These are phyloP conservation scores for Botrylloides violaceus DNA, from an alignment of 23 tunicate genomes.

Conservation along the genomic window DNA sequence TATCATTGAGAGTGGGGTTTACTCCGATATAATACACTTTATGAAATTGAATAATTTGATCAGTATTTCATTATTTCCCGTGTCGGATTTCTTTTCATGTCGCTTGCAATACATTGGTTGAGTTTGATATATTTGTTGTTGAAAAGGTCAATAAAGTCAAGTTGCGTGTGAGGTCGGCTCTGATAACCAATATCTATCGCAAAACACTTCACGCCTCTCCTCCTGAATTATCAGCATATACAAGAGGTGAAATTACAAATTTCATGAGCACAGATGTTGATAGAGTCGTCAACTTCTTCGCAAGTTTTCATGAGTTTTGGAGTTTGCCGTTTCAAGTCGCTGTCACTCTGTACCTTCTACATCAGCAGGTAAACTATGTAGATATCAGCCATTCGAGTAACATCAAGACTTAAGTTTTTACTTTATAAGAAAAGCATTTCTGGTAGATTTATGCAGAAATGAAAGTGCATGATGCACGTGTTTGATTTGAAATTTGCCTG, in stretches of 20 bases:
- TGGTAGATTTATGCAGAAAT: too few species aligned
- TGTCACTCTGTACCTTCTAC: slow-evolving; percentile 63
- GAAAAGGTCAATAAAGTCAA: slow-evolving; percentile 61
- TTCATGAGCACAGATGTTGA: slow-evolving; percentile 96
- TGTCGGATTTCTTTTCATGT: background rate
- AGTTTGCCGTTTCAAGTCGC: slow-evolving; percentile 93
- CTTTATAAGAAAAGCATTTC: too few species aligned
- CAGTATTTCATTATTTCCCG: background rate
- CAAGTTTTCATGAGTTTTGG: slow-evolving; percentile 98
- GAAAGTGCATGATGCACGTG: too few species aligned
- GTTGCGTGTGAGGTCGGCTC: slow-evolving; percentile 39
- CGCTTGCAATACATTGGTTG: background rate
- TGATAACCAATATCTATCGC: slow-evolving; percentile 45
- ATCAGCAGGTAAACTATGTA: slow-evolving; percentile 57
- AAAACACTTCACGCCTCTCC: slow-evolving; percentile 63
- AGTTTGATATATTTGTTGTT: background rate
- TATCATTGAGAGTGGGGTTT: too few species aligned
- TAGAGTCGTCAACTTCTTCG: slow-evolving; percentile 67
- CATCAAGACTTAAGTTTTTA: too few species aligned
- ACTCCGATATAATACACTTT: background rate
- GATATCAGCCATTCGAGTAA: too few species aligned
- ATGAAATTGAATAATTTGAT: background rate
- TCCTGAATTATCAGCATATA: slow-evolving; percentile 30
- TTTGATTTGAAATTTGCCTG: too few species aligned
- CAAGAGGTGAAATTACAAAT: slow-evolving; percentile 90